Evolutionary conservation across 2,888 invertebrate genomes (phyloP), one percentile per base, ranked within the genome.

Genomic region (Dolichopus griseipennis): DNA sequence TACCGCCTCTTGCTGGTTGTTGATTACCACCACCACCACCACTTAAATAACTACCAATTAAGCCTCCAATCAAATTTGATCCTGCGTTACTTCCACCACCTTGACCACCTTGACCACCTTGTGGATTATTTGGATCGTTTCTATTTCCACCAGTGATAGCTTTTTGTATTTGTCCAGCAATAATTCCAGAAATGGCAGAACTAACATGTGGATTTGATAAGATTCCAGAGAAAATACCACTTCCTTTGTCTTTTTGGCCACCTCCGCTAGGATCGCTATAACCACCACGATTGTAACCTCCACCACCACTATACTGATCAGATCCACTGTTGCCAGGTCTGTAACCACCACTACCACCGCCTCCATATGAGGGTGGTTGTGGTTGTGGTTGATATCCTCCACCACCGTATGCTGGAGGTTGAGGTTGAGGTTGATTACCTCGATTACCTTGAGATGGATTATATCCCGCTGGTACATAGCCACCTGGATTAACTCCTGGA

Each of bases 151-250:
- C 80, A 65, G 79, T 76, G 27, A 81, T 72, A 43, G 76, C 73
- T 69, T 80, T 80, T 62, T 78, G 75, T 65, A 80, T 77, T 75
- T 80, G 80, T 64, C 79, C 79, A 65, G 81, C 78, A 75, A 80
- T 78, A 66, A 81, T 75, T 69, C 81, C 81, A 69, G 77, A 76
- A 52, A 80, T 78, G 33, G 80, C 81, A 72, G 80, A 78, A 75
- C 76, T 76, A 65, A 81, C 79, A 68, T 76, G 75, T 69, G 81
- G 81, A 72, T 77, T 79, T 27, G 78, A 78, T 65, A 81, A 75
- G 73, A 81, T 79, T 66, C 75, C 78, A 34, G 80, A 79, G 72
- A 80, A 78, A 73, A 80, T 78, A 66, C 79, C 74, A 65, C 73
- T 77, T 62, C 76, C 75, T 68, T 76, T 74, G 67, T 78, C 75